phyloP scores from a whole-genome alignment of 2,113 vertebrate genomes.

The Myrmecophaga tridactyla region DNA sequence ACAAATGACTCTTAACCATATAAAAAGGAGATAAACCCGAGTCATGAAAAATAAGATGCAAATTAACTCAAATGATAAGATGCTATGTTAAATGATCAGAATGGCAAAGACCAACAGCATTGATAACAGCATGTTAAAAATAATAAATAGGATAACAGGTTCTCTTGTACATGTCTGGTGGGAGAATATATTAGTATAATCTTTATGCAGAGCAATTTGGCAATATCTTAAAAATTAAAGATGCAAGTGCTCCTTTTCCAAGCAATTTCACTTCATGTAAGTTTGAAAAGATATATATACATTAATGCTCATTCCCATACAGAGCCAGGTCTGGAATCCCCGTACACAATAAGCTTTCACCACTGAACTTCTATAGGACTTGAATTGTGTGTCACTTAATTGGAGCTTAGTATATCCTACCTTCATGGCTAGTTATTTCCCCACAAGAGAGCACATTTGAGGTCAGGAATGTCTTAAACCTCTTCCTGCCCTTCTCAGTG shows the following conservation, averaged over 20 bases:
- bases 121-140: not conserved
- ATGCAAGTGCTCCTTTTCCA: not conserved
- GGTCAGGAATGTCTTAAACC: not conserved
- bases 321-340: not conserved
- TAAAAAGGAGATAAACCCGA: not conserved
- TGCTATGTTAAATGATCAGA: conserved; percentile 17
- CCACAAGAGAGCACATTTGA: not conserved
- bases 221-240: conserved; percentile 11
- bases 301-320: not conserved
- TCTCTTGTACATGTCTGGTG: not conserved
- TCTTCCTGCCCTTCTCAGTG: not conserved
- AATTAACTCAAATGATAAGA: not conserved
- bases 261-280: not conserved
- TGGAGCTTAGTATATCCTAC: not conserved
- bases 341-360: not conserved
- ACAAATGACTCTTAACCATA: not conserved
- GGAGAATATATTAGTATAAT: not conserved
- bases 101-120: not conserved
- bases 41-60: conserved; percentile 26
- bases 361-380: not conserved
- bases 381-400: not conserved
- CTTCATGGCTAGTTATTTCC: not conserved
- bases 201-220: not conserved
- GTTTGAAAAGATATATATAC: not conserved
- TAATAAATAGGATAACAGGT: not conserved